Evolutionary conservation across 2,113 vertebrate genomes (phyloP).

Genomic region (Poeciliopsis retropinna): DNA sequence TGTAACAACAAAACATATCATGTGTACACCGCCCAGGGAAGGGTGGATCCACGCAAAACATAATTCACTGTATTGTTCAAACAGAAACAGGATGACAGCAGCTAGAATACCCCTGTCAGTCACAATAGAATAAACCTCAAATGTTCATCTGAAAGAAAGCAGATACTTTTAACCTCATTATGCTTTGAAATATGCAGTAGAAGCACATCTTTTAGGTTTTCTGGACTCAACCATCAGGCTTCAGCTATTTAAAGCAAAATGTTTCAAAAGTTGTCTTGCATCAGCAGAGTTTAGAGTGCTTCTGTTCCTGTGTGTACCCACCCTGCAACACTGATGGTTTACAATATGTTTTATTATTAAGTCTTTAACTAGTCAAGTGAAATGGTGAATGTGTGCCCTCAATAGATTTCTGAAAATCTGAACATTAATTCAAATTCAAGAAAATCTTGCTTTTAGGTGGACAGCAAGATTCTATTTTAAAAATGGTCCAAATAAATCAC

Average conservation of each 20-base stretch:
- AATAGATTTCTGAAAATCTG: not conserved
- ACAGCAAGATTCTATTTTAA: not conserved
- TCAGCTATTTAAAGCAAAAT: too few relatives aligned
- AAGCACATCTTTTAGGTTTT: too few relatives aligned
- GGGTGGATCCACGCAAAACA: slow-evolving; percentile 37
- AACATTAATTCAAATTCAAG: not conserved
- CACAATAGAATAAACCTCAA: not conserved
- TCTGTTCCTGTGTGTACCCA: too few relatives aligned
- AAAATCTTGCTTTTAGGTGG: not conserved
- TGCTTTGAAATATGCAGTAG: too few relatives aligned
- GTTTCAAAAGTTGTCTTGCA: too few relatives aligned
- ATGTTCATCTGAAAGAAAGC: too few relatives aligned
- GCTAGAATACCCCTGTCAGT: not conserved
- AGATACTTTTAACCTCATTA: too few relatives aligned
- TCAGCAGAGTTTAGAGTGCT: too few relatives aligned
- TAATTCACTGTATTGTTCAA: slow-evolving; percentile 38
- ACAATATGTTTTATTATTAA: too few relatives aligned
- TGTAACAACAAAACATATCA: slow-evolving; percentile 26
- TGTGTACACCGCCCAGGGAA: slow-evolving; percentile 38
- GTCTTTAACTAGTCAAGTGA: too few relatives aligned
- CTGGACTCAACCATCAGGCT: too few relatives aligned
- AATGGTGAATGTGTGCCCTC: not conserved
- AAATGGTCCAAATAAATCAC: not conserved
- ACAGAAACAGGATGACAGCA: not conserved
- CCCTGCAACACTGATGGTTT: too few relatives aligned